Evolutionary conservation across 1,140 invertebrate species (phyloP), one percentile per base, ranked within the genome.

Genomic region (Medauroidea extradentata): DNA sequence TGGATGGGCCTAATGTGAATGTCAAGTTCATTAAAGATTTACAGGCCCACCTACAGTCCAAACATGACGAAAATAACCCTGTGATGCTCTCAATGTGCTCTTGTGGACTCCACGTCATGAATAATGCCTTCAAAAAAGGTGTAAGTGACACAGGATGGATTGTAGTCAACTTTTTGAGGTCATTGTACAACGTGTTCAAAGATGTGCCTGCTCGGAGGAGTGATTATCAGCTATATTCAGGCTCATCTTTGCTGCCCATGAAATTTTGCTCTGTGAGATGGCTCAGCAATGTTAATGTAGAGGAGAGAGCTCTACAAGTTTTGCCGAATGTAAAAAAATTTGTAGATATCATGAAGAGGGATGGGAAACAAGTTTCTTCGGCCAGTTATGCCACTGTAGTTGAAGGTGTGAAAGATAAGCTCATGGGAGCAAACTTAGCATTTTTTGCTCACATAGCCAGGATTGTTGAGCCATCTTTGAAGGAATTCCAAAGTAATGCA

Each of bases 231-330:
- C 43, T 48, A 42, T 57, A 41, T 56, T 58, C 63, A 4, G 50
- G 53, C 44, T 64, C 57, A n/a, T 19, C 24, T 9, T n/a, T 60
- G 43, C 66, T 68, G 38, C 63, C 66, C n/a, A 24, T 53, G 11
- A 63, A 66, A 34, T 69, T 67, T 60, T 69, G 65, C 49, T 29
- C 54, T 14, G 51, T 64, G 4, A 53, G 64, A 46, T 69, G 67
- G 66, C 27, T 66, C n/a, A 61, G 65, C 57, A 66, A 68, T 44
- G 46, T 42, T 29, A n/a, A n/a, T n/a, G n/a, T n/a, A n/a, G n/a
- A n/a, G n/a, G n/a, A n/a, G n/a, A n/a, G n/a, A n/a, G n/a, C n/a
- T n/a, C n/a, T n/a, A n/a, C n/a, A n/a, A n/a, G n/a, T n/a, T n/a
- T n/a, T n/a, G n/a, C n/a, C n/a, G n/a, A n/a, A n/a, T n/a, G n/a